Percentiles rank a stretch among this genome's conserved stretches.
Evolutionary conservation across 92 coral and sea anemone genomes (phyloP).

Genomic region (Metridium senile): DNA sequence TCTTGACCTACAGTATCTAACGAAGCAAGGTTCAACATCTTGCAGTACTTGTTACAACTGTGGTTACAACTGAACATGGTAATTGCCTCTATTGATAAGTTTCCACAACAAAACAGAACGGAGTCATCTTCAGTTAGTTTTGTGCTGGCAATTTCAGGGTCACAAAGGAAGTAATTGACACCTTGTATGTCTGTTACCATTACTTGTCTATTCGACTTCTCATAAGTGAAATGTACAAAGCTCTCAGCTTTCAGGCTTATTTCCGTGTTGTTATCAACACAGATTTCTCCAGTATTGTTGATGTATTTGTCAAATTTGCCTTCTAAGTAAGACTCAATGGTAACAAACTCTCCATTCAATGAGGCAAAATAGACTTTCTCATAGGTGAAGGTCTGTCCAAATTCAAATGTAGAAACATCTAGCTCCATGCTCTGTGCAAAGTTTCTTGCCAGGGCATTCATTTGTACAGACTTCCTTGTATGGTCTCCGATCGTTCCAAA

Average conservation of each 20-base stretch:
- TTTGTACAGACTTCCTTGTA: conserved; percentile 36
- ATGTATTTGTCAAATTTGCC: conserved; percentile 40
- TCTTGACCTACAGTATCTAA: too few relatives aligned
- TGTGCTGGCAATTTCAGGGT: conserved; percentile 63
- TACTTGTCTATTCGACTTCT: conserved; percentile 32
- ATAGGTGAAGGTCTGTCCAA: conserved; percentile 34
- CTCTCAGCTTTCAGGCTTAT: conserved; percentile 27
- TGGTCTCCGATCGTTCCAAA: conserved; percentile 37
- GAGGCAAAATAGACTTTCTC: conserved; percentile 40
- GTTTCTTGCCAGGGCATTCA: conserved; percentile 49
- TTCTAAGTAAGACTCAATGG: conserved; percentile 34
- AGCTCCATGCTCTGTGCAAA: conserved; percentile 43
- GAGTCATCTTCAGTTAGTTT: conserved; percentile 37
- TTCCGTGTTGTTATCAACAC: conserved; percentile 7
- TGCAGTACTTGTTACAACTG: conserved; percentile 17
- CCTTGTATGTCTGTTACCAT: conserved; percentile 78
- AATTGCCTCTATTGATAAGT: conserved; percentile 39
- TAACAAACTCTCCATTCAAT: conserved; percentile 38
- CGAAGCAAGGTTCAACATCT: background rate
- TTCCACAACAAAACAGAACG: conserved; percentile 52
- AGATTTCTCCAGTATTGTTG: conserved; percentile 46
- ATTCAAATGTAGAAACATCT: conserved; percentile 37
- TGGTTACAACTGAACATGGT: background rate
- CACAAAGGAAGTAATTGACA: conserved; percentile 56
- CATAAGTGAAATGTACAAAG: too few relatives aligned